These are phyloP conservation scores for Petaurus breviceps DNA, from an alignment of 2,113 vertebrate genomes.

Conservation along the genomic window DNA sequence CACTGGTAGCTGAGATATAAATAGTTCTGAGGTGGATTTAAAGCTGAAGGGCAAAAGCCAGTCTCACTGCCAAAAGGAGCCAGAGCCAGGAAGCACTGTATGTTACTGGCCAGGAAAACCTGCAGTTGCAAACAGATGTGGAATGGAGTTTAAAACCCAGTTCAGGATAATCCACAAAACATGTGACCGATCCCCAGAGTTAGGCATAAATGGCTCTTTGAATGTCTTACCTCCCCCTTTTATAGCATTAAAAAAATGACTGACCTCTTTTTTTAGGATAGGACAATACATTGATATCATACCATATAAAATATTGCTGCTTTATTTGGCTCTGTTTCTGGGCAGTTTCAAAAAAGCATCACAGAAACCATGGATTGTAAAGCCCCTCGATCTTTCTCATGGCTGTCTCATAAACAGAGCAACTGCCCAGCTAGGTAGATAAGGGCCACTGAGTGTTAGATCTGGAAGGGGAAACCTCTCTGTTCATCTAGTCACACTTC, in stretches of 20 bases:
- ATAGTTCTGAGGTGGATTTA: neutral
- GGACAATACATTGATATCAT: neutral
- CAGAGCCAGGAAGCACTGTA: neutral
- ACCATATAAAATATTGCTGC: neutral
- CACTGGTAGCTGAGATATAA: neutral
- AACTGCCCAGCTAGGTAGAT: neutral
- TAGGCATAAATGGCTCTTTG: slow-evolving; percentile 1
- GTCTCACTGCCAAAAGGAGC: neutral
- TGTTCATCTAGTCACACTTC: neutral
- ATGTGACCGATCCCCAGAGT: slow-evolving; percentile 27
- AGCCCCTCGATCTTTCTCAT: neutral
- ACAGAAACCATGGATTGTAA: neutral
- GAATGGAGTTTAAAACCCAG: slow-evolving; percentile 8
- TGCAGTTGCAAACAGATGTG: slow-evolving; percentile 14
- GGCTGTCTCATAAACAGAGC: neutral
- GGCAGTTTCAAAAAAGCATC: slow-evolving; percentile 27
- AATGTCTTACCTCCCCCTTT: neutral
- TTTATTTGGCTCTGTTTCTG: slow-evolving; percentile 30
- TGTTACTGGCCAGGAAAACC: neutral
- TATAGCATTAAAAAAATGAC: neutral
- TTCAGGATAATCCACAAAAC: neutral
- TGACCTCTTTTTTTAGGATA: slow-evolving; percentile 7
- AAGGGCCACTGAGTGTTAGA: neutral
- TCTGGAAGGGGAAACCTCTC: neutral
- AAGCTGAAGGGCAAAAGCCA: neutral